Evolutionary conservation across 2,888 invertebrate species (phyloP).

Genomic region (Dicyrtoma fusca): DNA sequence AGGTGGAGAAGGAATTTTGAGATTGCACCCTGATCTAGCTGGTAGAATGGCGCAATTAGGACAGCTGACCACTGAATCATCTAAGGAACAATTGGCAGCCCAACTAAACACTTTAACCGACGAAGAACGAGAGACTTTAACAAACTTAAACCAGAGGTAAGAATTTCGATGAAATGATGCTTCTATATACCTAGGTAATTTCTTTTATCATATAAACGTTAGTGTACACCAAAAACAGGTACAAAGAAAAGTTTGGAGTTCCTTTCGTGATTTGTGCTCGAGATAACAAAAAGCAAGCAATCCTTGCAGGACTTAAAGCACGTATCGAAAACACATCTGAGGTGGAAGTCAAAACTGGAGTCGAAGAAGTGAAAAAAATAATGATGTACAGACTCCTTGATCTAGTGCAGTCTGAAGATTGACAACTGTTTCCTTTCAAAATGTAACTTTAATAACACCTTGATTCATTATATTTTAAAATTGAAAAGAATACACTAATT

Average conservation of each 20-base stretch:
- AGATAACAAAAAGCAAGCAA: conserved; percentile 67
- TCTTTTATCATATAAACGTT: neutral
- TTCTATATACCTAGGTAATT: no score
- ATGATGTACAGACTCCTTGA: conserved; percentile 66
- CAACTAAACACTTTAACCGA: conserved; percentile 64
- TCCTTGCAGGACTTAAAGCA: conserved; percentile 65
- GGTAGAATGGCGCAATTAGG: conserved; percentile 63
- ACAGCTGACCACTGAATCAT: conserved; percentile 66
- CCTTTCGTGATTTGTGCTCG: conserved; percentile 72
- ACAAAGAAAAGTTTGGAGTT: conserved; percentile 69
- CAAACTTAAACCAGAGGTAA: conserved; percentile 61
- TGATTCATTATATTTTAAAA: no score
- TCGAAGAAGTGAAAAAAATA: conserved; percentile 72
- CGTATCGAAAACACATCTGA: conserved; percentile 65
- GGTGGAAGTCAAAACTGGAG: conserved; percentile 65
- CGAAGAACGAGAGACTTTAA: conserved; percentile 64
- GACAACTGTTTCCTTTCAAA: no score
- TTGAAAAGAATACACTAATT: no score
- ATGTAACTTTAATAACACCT: no score
- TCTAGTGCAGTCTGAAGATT: conserved; percentile 59
- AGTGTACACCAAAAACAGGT: conserved; percentile 61
- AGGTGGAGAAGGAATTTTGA: conserved; percentile 60
- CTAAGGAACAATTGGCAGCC: conserved; percentile 65
- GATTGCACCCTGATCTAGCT: conserved; percentile 70
- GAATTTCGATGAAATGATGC: neutral